Percentiles rank a stretch among this genome's conserved stretches.
These are phyloP conservation scores for Halcyon chelicuti DNA, from an alignment of 2,797 vertebrate genomes.

Conservation along the genomic window DNA sequence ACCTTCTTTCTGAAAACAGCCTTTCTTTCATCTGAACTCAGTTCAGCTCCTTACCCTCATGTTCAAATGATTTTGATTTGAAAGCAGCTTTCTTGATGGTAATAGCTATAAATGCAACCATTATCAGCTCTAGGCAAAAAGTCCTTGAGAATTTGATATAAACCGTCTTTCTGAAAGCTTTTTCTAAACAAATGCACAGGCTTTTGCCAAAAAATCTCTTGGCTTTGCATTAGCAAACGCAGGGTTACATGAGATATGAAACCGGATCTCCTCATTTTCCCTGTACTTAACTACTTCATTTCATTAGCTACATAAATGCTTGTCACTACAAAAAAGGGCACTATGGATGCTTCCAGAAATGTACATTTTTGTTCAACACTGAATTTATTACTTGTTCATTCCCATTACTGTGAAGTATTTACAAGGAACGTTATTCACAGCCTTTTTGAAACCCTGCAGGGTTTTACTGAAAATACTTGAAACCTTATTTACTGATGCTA, in stretches of 20 bases:
- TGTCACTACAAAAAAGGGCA: neutral
- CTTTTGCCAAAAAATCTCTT: constrained; percentile 9
- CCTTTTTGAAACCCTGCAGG: neutral
- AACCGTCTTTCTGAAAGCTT: constrained; percentile 1
- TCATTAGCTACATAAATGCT: constrained; percentile 9
- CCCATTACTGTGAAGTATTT: constrained; percentile 21
- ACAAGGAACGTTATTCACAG: constrained; percentile 39
- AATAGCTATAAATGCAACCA: constrained; percentile 15
- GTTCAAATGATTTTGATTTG: neutral
- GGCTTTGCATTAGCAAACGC: neutral
- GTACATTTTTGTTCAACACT: neutral
- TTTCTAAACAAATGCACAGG: neutral
- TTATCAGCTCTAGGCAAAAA: constrained; percentile 3
- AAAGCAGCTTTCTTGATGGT: neutral
- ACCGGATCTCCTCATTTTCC: neutral
- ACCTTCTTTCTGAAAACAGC: neutral
- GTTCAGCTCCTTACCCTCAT: neutral
- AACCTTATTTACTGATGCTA: constrained; percentile 21
- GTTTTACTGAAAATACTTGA: constrained; percentile 36
- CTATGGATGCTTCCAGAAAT: neutral
- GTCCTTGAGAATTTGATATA: neutral
- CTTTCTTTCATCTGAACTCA: neutral
- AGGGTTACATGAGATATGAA: neutral
- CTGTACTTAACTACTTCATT: neutral
- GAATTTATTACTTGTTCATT: neutral